Conservation (phyloP, 2,797 vertebrate species). For the Mus spretus region DNA sequence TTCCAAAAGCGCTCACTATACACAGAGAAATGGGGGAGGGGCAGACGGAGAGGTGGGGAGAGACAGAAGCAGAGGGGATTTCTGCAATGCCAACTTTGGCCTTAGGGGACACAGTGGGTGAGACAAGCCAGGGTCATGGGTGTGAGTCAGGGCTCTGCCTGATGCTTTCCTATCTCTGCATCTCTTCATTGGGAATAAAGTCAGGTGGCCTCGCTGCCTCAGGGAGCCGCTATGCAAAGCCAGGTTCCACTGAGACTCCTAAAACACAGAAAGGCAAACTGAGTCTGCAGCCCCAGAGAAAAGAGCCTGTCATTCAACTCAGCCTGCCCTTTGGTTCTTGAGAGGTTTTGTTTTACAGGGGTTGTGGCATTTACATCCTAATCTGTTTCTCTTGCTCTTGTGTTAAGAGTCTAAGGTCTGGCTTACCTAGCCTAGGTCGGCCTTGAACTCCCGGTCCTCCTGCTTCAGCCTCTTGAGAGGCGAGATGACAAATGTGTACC, state of each 20-base stretch:
- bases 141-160: rapidly evolving
- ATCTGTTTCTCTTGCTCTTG: neutral
- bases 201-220: neutral
- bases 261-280: neutral
- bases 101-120: rapidly evolving
- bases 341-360: neutral
- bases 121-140: rapidly evolving
- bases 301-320: neutral
- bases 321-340: neutral
- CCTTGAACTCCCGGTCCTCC: neutral
- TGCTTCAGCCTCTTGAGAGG: neutral
- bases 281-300: neutral
- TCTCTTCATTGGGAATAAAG: neutral
- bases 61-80: neutral
- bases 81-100: neutral
- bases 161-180: rapidly evolving
- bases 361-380: neutral
- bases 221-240: neutral
- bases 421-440: neutral
- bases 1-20: neutral
- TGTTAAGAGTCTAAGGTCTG: neutral
- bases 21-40: neutral
- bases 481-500: neutral
- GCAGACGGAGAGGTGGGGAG: too few relatives aligned
- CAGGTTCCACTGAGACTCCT: rapidly evolving